Evolutionary conservation across 2,113 vertebrate genomes (phyloP), one percentile per base, ranked within the genome.

Genomic region (Actenoides lindsayi): DNA sequence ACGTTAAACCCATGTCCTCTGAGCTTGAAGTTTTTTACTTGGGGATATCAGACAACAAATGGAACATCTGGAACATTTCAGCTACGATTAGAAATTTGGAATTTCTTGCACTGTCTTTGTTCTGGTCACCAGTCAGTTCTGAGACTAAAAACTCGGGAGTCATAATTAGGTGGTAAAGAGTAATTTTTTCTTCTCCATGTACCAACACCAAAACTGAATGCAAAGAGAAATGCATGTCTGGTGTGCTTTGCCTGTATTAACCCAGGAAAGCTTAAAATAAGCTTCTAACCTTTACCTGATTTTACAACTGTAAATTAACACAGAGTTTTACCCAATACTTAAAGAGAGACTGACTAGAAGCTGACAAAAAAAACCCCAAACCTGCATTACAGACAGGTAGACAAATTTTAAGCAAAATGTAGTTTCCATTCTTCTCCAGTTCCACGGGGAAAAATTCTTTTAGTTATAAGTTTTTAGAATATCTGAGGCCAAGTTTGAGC

Each of bases 401-500:
- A 83, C 25, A 78, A 76, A 70, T 67, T 41, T 71, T 16, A 64
- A 73, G 20, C n/a, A 86, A 95, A 93, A 75, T 1, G 11, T 14
- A 28, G 16, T 90, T 94, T 91, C 88, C 48, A 5, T 53, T 94
- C 46, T 78, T 56, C 39, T 81, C 60, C 75, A 74, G 35, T 25
- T 89, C 51, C 46, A 35, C 0, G 0, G 46, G 54, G 69, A 44
- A 80, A 80, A 85, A 74, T 56, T 78, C 56, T 93, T 3, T 74
- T 33, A 69, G 46, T 28, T 71, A 46, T 24, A 93, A 41, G 70
- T 64, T 93, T 91, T 83, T 37, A 71, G 59, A 74, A 59, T 27
- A 90, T 28, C 64, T 42, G 42, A 92, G 73, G 88, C 92, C 88
- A 97, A 83, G 73, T 94, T 10, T 86, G 71, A 89, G 83, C 90